Percentiles rank a stretch among this genome's conserved stretches.
Conservation (phyloP, 2,888 invertebrate genomes). For the Nebria salina region DNA sequence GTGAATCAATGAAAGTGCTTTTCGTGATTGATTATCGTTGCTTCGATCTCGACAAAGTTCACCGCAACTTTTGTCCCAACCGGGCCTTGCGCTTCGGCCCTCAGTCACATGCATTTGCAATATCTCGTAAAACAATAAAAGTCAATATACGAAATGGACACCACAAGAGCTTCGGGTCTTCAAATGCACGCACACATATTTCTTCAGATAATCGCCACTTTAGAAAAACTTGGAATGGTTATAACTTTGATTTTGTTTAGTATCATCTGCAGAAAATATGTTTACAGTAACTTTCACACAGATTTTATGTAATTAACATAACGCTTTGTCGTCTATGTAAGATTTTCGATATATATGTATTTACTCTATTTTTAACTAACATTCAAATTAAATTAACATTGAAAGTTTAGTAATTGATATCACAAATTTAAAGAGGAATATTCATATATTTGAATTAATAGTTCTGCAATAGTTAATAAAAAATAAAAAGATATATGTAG, state of each 20-base stretch:
- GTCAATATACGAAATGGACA: slow-evolving; percentile 35
- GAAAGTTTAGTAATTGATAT: too few relatives aligned
- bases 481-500: background rate
- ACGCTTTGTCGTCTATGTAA: too few relatives aligned
- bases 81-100: background rate
- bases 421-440: background rate
- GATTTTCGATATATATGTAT: too few relatives aligned
- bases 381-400: too few relatives aligned
- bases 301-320: background rate
- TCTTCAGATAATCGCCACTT: background rate
- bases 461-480: background rate
- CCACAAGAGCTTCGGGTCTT: background rate
- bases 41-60: slow-evolving; percentile 27
- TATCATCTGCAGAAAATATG: background rate
- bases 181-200: background rate
- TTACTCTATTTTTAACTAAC: too few relatives aligned
- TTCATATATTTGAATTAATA: background rate
- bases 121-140: slow-evolving; percentile 44
- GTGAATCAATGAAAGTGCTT: slow-evolving; percentile 44
- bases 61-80: slow-evolving; percentile 19
- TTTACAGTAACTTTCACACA: background rate
- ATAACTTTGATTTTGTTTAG: background rate
- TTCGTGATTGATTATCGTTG: slow-evolving; percentile 37
- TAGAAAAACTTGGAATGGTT: background rate
- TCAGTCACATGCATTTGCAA: slow-evolving; percentile 36